phyloP scores from a whole-genome alignment of 2,888 invertebrate genomes.

The Parnassius glacialis region DNA sequence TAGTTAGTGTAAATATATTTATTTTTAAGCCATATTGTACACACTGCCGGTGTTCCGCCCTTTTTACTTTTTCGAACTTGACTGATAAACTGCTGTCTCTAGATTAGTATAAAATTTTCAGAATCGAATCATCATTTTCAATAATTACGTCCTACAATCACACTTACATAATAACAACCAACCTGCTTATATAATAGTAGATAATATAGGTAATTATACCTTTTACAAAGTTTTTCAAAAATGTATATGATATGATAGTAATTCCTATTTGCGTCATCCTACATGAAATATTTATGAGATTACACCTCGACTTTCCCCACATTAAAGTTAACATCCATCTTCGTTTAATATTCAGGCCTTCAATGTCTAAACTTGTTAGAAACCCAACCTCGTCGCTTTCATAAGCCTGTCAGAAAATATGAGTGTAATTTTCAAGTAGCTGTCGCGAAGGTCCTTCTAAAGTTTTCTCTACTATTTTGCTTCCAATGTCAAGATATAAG shows the following conservation, averaged over 20 bases:
- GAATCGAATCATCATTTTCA: too few relatives aligned
- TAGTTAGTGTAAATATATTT: too few relatives aligned
- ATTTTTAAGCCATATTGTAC: too few relatives aligned
- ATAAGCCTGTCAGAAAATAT: conserved; percentile 30
- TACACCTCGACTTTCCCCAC: conserved; percentile 19
- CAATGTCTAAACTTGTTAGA: conserved; percentile 35
- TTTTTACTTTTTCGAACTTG: too few relatives aligned
- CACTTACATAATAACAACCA: too few relatives aligned
- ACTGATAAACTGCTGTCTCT: too few relatives aligned
- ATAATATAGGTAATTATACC: too few relatives aligned
- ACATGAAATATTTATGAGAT: conserved; percentile 17
- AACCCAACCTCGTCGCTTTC: conserved; percentile 28
- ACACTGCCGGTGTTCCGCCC: too few relatives aligned
- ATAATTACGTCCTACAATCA: too few relatives aligned
- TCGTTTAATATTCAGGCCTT: conserved; percentile 26
- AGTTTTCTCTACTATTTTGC: conserved; percentile 6
- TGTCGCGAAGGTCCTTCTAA: conserved; percentile 8
- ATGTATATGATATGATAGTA: background rate
- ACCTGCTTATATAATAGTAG: too few relatives aligned
- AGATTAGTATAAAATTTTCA: too few relatives aligned
- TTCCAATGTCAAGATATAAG: background rate
- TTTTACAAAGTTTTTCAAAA: too few relatives aligned
- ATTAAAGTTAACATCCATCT: conserved; percentile 26
- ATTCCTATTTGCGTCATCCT: conserved; percentile 1
- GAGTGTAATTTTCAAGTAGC: conserved; percentile 24